Percentiles rank a stretch among this genome's conserved stretches.
Conservation (phyloP, 2,797 vertebrate genomes). For the Tokudaia tokunoshimensis region DNA sequence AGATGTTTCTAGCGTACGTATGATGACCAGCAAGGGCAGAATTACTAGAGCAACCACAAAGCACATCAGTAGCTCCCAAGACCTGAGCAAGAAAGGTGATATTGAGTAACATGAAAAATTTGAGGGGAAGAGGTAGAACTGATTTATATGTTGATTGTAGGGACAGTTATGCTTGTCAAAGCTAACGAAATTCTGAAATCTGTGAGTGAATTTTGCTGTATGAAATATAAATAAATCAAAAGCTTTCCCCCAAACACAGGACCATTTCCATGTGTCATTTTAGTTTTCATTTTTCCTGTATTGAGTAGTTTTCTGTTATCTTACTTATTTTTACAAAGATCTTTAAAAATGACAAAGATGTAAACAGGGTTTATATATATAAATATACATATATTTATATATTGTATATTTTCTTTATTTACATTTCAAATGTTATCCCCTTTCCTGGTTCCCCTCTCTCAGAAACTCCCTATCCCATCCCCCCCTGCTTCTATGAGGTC, state of each 20-base stretch:
- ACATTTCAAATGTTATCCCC: no score
- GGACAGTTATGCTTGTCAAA: background rate
- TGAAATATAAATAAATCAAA: background rate
- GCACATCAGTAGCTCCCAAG: background rate
- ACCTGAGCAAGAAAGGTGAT: background rate
- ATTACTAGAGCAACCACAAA: background rate
- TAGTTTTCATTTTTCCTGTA: background rate
- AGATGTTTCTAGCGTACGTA: background rate
- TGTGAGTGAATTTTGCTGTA: background rate
- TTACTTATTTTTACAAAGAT: background rate
- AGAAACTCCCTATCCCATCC: no score
- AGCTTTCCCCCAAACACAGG: background rate
- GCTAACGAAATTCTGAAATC: background rate
- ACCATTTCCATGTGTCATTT: background rate
- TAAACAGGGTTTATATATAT: no score
- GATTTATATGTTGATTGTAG: background rate
- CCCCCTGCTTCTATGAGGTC: no score
- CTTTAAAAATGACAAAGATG: background rate
- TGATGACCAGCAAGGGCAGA: background rate
- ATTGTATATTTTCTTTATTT: no score
- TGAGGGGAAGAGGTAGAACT: background rate
- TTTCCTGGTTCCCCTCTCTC: no score
- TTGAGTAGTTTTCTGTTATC: background rate
- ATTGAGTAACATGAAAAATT: background rate
- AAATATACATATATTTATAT: no score